Base-by-base conservation (phyloP, 2,797 vertebrate species). In the Zenarchopterus dispar region DNA sequence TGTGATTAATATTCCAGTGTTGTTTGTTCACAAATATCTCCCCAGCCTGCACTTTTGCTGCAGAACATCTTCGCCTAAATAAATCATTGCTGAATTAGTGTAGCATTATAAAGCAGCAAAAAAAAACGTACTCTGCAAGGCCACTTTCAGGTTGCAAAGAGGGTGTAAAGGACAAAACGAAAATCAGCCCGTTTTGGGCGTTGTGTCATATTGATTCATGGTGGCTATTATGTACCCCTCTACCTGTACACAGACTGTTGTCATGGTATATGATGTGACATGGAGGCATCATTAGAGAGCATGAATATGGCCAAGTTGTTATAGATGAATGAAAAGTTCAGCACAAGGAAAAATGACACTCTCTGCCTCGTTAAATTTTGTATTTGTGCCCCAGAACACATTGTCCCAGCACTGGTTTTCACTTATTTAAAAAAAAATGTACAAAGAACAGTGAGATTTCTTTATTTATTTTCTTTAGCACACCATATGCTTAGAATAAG, bases 191-290 rank as follows among this genome's bases (percentile, higher is more conserved):
- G 47, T 64, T 75, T 75, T 60, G 73, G 59, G 78, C 68, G 71
- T 51, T 44, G 55, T 73, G 84, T 77, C 77, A 79, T 71, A 72
- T 74, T 88, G 83, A 88, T 87, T 76, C 72, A 89, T 84, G 54
- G 65, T 59, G 43, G 55, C 78, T 77, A 80, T 88, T 88, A 82
- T 63, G 67, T 67, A 68, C 45, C 54, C 26, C 52, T 70, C 50
- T 55, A 58, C 76, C 70, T 84, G 48, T 77, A 71, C 71, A 75
- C 75, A 77, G 55, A 81, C 61, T 69, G 78, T 76, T 76, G 72
- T 72, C 56, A 67, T 36, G 23, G 58, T 61, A 44, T 67, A 67
- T 55, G 70, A 76, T 73, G 78, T 77, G 80, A 71, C 62, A 74
- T 78, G 73, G 49, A 73, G 69, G 71, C 57, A 69, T 82, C 77